These are phyloP conservation scores for Argentina silus DNA, from an alignment of 2,797 vertebrate species.

Conservation along the genomic window DNA sequence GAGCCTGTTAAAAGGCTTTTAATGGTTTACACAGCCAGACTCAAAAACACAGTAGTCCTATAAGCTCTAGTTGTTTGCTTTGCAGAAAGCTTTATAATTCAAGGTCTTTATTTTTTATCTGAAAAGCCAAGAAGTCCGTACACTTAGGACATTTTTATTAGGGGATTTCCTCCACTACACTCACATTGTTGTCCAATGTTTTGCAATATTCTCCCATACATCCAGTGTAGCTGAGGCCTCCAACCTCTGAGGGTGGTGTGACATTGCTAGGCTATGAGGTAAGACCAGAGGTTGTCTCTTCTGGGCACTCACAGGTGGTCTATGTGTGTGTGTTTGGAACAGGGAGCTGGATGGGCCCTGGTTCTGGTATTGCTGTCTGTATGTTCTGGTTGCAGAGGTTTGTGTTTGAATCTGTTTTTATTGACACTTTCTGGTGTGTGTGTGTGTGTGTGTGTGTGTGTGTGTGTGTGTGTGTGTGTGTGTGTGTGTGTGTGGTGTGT, in stretches of 20 bases:
- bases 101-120: not conserved
- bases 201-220: not conserved
- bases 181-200: not conserved
- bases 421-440: constrained; percentile 3
- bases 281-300: constrained; percentile 33
- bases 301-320: constrained; percentile 40
- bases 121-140: not conserved
- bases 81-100: constrained; percentile 1
- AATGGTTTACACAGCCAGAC: not conserved
- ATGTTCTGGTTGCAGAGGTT: not conserved
- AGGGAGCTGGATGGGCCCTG: constrained; percentile 23
- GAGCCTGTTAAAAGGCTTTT: not conserved
- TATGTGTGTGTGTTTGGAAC: constrained; percentile 21
- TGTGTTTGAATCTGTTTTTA: constrained; percentile 8
- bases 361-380: not conserved
- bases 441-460: constrained; percentile 11
- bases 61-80: not conserved
- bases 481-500: constrained; percentile 21
- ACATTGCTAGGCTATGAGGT: constrained; percentile 42
- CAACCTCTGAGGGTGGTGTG: not conserved
- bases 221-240: not conserved
- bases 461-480: not conserved
- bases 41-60: not conserved
- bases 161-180: not conserved
- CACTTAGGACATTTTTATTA: not conserved